These are phyloP conservation scores for Teinopalpus imperialis DNA, from an alignment of 2,888 invertebrate genomes.

Conservation along the genomic window DNA sequence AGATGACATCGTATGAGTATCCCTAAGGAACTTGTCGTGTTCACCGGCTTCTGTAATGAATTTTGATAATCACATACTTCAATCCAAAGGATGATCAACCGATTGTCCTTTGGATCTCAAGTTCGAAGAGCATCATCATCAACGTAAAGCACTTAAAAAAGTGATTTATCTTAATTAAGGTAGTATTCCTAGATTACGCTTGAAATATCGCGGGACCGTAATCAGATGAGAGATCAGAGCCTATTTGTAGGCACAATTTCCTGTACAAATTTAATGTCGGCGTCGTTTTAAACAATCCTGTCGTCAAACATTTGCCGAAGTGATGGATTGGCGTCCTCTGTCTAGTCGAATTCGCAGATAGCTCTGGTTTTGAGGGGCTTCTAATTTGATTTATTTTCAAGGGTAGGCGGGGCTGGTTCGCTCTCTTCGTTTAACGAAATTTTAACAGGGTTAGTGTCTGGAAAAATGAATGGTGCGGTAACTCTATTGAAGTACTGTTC, in stretches of 20 bases:
- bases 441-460: background rate
- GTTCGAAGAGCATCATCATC: too few species aligned
- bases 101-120: too few species aligned
- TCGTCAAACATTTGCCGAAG: slow-evolving; percentile 29
- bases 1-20: too few species aligned
- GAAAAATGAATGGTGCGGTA: background rate
- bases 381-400: slow-evolving; percentile 24
- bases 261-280: slow-evolving; percentile 28
- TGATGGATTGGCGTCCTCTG: slow-evolving; percentile 28
- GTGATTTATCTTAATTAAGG: background rate
- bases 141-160: too few species aligned
- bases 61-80: too few species aligned
- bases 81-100: too few species aligned
- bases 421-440: slow-evolving; percentile 4
- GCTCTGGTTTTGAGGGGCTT: slow-evolving; percentile 14
- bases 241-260: slow-evolving; percentile 30
- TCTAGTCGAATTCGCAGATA: slow-evolving; percentile 24
- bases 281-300: slow-evolving; percentile 30
- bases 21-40: too few species aligned
- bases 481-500: background rate
- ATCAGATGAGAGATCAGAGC: slow-evolving; percentile 26
- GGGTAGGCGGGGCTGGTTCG: background rate
- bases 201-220: slow-evolving; percentile 21
- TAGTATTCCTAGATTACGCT: background rate
- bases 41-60: too few species aligned